phyloP scores from a whole-genome alignment of 2,888 invertebrate genomes.

The Coelogynopora nodosa region DNA sequence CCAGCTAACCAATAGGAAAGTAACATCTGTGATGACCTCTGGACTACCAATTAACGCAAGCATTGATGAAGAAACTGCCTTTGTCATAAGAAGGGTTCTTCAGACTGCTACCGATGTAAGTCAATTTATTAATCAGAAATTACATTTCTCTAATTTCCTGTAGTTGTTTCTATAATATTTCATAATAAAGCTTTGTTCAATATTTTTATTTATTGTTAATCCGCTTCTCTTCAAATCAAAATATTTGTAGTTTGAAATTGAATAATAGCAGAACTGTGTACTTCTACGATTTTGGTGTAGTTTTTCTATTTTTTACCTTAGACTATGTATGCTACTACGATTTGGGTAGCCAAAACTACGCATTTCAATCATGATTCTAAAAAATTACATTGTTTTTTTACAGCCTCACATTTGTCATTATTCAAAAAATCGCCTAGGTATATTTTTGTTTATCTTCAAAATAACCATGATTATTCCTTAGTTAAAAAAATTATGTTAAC shows the following conservation, averaged over 20 bases:
- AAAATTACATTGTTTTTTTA: not conserved
- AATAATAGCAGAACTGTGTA: not conserved
- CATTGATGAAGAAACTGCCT: not conserved
- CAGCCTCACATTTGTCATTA: not conserved
- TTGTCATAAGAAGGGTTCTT: not conserved
- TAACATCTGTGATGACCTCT: not conserved
- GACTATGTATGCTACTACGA: not conserved
- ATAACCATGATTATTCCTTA: too few relatives aligned
- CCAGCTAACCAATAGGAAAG: not conserved
- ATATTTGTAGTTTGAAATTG: too few relatives aligned
- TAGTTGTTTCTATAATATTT: too few relatives aligned
- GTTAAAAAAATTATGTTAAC: too few relatives aligned
- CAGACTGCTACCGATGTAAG: not conserved
- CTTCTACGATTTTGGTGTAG: not conserved
- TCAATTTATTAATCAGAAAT: too few relatives aligned
- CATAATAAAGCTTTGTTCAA: too few relatives aligned
- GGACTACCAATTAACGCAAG: not conserved
- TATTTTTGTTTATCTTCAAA: not conserved
- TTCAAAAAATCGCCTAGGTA: not conserved
- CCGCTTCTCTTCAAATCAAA: too few relatives aligned
- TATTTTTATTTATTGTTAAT: too few relatives aligned
- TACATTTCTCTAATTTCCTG: too few relatives aligned
- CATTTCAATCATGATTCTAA: not conserved
- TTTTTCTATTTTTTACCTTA: not conserved
- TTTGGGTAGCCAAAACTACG: not conserved